Conservation (phyloP, 2,113 vertebrate species). For the Gymnocephalus cernua region DNA sequence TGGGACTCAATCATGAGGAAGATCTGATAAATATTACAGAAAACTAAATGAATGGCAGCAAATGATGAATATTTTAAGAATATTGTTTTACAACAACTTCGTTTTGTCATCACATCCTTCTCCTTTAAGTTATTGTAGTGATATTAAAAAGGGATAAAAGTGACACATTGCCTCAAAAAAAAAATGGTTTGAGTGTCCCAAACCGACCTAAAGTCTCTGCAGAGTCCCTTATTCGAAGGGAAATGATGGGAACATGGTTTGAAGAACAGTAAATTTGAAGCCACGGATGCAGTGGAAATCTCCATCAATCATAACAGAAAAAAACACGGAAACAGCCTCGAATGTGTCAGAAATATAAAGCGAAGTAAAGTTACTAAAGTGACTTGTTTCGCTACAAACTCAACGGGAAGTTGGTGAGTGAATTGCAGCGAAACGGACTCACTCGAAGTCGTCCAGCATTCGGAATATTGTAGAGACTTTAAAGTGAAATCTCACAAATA, state of each 20-base stretch:
- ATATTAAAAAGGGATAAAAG: too few species aligned
- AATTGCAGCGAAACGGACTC: accelerated
- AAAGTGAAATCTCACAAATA: accelerated
- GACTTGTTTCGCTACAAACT: background rate
- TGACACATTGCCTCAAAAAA: background rate
- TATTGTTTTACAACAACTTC: background rate
- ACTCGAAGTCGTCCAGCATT: too few species aligned
- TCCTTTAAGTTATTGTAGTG: too few species aligned
- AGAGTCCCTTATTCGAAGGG: too few species aligned
- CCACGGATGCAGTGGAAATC: too few species aligned
- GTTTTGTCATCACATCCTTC: background rate
- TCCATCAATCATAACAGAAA: accelerated
- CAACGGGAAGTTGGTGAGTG: background rate
- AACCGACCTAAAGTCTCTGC: background rate
- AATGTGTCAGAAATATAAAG: background rate
- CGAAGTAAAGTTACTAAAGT: background rate
- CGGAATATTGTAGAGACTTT: too few species aligned
- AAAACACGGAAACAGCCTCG: background rate
- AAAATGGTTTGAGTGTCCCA: background rate
- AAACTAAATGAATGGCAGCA: background rate
- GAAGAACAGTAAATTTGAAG: background rate
- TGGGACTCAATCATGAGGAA: background rate
- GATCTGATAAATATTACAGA: background rate
- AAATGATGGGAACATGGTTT: too few species aligned
- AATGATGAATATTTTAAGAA: background rate